Evolutionary conservation across 2,888 invertebrate species (phyloP), one percentile per base, ranked within the genome.

Genomic region (Andrena chrysosceles): DNA sequence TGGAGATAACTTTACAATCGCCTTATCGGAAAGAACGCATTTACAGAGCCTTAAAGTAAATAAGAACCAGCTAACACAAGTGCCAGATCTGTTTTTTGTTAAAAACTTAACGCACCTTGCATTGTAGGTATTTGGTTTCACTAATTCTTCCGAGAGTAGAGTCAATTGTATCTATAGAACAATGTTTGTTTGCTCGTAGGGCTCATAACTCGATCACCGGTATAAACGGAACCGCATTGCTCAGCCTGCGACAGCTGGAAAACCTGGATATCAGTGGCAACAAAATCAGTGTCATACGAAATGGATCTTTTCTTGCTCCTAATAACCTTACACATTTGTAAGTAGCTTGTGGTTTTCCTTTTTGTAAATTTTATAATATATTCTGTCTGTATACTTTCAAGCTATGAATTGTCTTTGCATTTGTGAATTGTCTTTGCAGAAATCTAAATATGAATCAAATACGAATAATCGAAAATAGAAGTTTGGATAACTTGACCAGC

Each of bases 371-470:
- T 16, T 26, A 20, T 42, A 31, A 7, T 49, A 8, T 33, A 29
- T 33, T 42, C 4, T 16, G 42, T 5, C 4, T 42, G 26, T 29
- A 42, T 1, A 3, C 35, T 35, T 31, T 6, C 0, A 26, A 71
- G 5, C 0, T 7, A 42, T 49, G 2, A 0, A 0, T 7, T n/a
- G n/a, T n/a, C n/a, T n/a, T n/a, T n/a, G 56, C 1, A 7, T 23
- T 10, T 8, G 5, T 20, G 0, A 6, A 29, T 29, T n/a, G 13
- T 23, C 23, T 87, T 94, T 94, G 0, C 92, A 97, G 97, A 91
- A 96, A 95, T 92, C 94, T 97, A 87, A 96, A 96, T 92, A 95
- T 95, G 90, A 99, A 98, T 94, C 95, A 96, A 86, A 96, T 99
- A 81, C 95, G 95, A 87, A 94, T 94, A 63, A 95, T 99, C 81